These are phyloP conservation scores for Macroteleia sp. DNA, from an alignment of 2,888 invertebrate species.

Conservation along the genomic window DNA sequence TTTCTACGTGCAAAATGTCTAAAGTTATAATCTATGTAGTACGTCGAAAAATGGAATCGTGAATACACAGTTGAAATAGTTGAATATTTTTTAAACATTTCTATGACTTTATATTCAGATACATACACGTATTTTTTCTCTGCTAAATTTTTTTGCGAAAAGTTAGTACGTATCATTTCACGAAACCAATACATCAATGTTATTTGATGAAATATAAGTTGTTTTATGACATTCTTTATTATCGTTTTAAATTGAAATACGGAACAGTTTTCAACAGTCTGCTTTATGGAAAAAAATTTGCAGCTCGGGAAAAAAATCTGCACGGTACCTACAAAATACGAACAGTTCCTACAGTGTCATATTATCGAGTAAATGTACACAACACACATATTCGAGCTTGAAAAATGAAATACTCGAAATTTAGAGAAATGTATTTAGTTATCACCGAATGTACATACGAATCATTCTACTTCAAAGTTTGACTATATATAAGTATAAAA, in stretches of 20 bases:
- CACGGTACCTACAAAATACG: constrained; percentile 29
- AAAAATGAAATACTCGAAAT: constrained; percentile 33
- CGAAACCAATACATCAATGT: constrained; percentile 18
- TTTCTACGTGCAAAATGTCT: constrained; percentile 30
- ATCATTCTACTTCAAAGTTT: constrained; percentile 43
- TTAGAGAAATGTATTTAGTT: constrained; percentile 21
- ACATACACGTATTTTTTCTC: constrained; percentile 3
- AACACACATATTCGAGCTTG: constrained; percentile 28
- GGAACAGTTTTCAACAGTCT: constrained; percentile 11
- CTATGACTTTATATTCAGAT: constrained; percentile 26
- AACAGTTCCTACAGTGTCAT: constrained; percentile 3
- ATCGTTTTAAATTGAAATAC: constrained; percentile 33
- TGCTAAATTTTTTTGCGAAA: neutral
- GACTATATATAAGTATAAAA: constrained; percentile 40
- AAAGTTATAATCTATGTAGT: constrained; percentile 17
- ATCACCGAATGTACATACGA: constrained; percentile 28
- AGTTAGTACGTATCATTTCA: constrained; percentile 9
- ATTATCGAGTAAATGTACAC: constrained; percentile 27
- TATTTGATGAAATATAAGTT: constrained; percentile 11
- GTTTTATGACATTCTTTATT: constrained; percentile 20
- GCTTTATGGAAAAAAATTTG: constrained; percentile 18
- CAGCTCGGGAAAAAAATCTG: constrained; percentile 1
- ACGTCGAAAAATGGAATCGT: constrained; percentile 15
- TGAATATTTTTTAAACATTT: constrained; percentile 34
- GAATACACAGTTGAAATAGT: constrained; percentile 3